Base-by-base conservation (phyloP, 2,888 invertebrate species). In the Psylliodes chrysocephalus region DNA sequence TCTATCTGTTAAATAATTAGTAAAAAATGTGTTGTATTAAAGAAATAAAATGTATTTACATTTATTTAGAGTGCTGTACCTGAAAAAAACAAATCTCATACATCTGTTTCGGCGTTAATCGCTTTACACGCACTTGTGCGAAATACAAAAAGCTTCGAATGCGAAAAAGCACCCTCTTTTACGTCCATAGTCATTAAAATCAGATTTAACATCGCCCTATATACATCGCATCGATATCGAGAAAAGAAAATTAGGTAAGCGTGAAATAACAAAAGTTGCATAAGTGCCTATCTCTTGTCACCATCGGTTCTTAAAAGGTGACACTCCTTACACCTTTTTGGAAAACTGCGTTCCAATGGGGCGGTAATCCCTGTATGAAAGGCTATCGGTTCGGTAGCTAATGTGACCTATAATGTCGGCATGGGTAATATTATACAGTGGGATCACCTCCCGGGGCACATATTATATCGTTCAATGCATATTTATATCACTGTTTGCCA, bases 381-480 rank as follows among this genome's bases (percentile, higher is more conserved):
- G 47, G 63, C 33, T 62, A 63, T 74, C 78, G 79, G 75, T 77
- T 74, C 75, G 74, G 66, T 76, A 78, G 74, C 72, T 78, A 78
- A 79, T 79, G 73, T 76, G 72, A 71, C 75, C 77, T 77, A n/a
- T n/a, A 77, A 79, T 78, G 77, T 79, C 77, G 77, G 77, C 79
- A 49, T 47, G 47, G 18, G 47, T 47, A 75, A 77, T 73, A 75
- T 75, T n/a, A 73, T 74, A 44, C 56, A 40, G 49, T 30, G 19
- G 15, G 25, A 47, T 28, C 10, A 49, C 65, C 68, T 61, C 68
- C 65, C 40, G 68, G 44, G 60, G 68, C 2, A 35, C 1, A 2
- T 14, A n/a, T n/a, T n/a, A n/a, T n/a, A n/a, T n/a, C 33, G 10
- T 33, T 33, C 33, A 33, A 5, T 25, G 5, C 25, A 7, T 25